Base-by-base conservation (phyloP, 2,797 vertebrate genomes). In the Eulemur albifrons region DNA sequence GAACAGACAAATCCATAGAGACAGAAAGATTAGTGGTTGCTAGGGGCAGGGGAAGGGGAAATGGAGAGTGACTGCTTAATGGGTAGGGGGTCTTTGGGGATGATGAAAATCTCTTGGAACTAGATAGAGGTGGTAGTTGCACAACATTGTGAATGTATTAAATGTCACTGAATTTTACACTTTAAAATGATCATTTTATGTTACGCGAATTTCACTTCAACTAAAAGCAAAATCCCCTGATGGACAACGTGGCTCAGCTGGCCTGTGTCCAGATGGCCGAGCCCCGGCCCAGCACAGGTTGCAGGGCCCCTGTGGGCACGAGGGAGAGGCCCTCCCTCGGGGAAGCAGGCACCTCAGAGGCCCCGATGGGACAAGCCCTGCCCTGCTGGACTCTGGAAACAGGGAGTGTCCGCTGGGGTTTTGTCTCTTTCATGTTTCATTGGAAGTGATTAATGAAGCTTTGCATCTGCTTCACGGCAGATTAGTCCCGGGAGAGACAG, bases 401-500 rank as follows among this genome's bases (percentile, higher is more conserved):
- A 50, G 32, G 13, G 45, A 6, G 61, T 0, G 0, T 85, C 30
- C 27, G 25, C 10, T 61, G 10, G 20, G 73, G 57, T 4, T 80
- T 88, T 35, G 12, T 75, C 54, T n/a, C n/a, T 95, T 54, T 40
- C 80, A 13, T 45, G 77, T 97, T 63, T 88, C 79, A 2, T 4
- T 96, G 93, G 67, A 59, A 82, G 72, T 70, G 45, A 91, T 38
- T 92, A 96, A 88, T 0, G 2, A 97, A 80, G 81, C 32, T 35
- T 92, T 84, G 75, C 94, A 80, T 96, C 76, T 89, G 73, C 81
- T 96, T 95, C 96, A 75, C 5, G 54, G 93, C 94, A 96, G 85
- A 96, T 87, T 10, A 93, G 77, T 93, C 54, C 27, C 25, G 3
- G 30, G 93, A 97, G 83, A 76, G 73, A 65, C 43, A 30, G 54